Percentiles rank a stretch among this genome's conserved stretches.
phyloP scores from a whole-genome alignment of 2,888 invertebrate genomes.

The Electrophaes corylata region DNA sequence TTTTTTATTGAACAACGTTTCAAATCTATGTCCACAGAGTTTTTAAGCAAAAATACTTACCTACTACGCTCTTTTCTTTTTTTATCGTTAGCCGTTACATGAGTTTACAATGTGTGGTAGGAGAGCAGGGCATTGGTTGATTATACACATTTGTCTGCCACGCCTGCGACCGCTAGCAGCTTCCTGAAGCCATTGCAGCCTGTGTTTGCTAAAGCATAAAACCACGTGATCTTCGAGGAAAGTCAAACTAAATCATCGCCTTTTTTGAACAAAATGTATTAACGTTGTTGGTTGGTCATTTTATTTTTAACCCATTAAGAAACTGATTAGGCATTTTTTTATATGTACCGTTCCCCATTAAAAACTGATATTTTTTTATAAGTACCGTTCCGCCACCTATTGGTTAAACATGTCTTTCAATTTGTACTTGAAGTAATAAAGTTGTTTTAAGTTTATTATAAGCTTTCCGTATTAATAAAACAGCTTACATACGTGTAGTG shows the following conservation, averaged over 20 bases:
- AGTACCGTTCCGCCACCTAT: too few species aligned
- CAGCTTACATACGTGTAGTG: not conserved
- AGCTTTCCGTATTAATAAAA: too few species aligned
- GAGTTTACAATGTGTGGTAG: conserved; percentile 7
- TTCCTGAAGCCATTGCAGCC: conserved; percentile 35
- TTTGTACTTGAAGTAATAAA: too few species aligned
- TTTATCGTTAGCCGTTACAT: not conserved
- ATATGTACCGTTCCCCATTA: too few species aligned
- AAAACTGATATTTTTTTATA: too few species aligned
- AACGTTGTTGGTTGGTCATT: not conserved
- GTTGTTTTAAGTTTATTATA: too few species aligned
- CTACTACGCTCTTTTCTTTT: not conserved
- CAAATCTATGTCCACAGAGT: not conserved
- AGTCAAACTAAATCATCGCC: not conserved
- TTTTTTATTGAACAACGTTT: conserved; percentile 1
- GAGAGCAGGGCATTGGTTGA: conserved; percentile 45
- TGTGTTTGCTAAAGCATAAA: conserved; percentile 28
- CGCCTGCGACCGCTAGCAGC: conserved; percentile 31
- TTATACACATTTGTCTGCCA: conserved; percentile 58
- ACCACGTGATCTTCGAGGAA: not conserved
- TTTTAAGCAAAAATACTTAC: not conserved
- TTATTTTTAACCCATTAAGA: too few species aligned
- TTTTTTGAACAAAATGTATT: not conserved
- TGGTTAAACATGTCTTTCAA: too few species aligned
- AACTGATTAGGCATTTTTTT: too few species aligned